Evolutionary conservation across 1,140 invertebrate species (phyloP).

Genomic region (Drosophila ohnishii): DNA sequence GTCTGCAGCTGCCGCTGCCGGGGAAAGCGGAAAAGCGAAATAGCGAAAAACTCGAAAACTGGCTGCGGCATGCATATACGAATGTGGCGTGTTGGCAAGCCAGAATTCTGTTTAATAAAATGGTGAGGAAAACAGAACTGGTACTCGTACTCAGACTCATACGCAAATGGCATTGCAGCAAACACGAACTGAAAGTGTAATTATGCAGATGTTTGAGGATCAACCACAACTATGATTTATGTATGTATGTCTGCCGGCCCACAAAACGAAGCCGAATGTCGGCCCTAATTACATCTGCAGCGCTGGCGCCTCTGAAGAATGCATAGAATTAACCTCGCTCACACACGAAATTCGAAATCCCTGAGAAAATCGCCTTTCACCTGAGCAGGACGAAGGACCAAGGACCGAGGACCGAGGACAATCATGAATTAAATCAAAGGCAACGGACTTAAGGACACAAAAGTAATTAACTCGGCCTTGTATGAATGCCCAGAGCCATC

Average conservation of each 20-base stretch:
- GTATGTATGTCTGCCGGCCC: slow-evolving; percentile 28
- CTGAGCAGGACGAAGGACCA: background rate
- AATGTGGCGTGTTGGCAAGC: slow-evolving; percentile 62
- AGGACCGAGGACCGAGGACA: slow-evolving; percentile 4
- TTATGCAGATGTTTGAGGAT: slow-evolving; percentile 71
- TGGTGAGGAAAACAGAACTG: slow-evolving; percentile 50
- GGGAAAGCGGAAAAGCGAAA: slow-evolving; percentile 21
- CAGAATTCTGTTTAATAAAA: slow-evolving; percentile 72
- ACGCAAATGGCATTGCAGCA: slow-evolving; percentile 57
- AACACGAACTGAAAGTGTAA: slow-evolving; percentile 69
- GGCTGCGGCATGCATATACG: slow-evolving; percentile 32
- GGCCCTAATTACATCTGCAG: slow-evolving; percentile 44
- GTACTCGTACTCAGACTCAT: slow-evolving; percentile 12
- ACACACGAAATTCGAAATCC: slow-evolving; percentile 17
- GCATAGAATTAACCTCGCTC: slow-evolving; percentile 16
- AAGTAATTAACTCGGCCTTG: slow-evolving; percentile 66
- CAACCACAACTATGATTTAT: slow-evolving; percentile 42
- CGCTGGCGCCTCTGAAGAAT: background rate
- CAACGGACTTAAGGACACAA: slow-evolving; percentile 34
- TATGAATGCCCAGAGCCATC: slow-evolving; percentile 52
- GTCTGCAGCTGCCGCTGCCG: slow-evolving; percentile 67
- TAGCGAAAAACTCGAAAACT: slow-evolving; percentile 12
- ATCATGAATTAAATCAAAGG: slow-evolving; percentile 45
- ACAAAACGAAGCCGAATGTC: slow-evolving; percentile 14
- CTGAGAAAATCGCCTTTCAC: slow-evolving; percentile 31